These are phyloP conservation scores for Morone chrysops DNA, from an alignment of 2,113 vertebrate genomes.

Conservation along the genomic window DNA sequence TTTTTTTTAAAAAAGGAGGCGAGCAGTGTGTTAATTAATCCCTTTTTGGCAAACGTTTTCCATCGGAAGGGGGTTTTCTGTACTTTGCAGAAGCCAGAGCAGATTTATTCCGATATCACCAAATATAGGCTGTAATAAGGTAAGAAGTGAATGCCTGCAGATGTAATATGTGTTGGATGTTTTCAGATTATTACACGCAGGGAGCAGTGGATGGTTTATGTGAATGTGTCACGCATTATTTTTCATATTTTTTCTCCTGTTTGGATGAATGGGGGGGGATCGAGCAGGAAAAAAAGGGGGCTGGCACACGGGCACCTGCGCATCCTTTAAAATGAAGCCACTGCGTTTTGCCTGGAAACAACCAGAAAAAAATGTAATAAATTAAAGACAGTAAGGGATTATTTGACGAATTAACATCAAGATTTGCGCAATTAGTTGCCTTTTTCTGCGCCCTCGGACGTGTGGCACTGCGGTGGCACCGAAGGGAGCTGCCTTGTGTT, in stretches of 20 bases:
- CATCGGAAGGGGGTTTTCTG: slow-evolving; percentile 65
- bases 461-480: slow-evolving; percentile 24
- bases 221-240: slow-evolving; percentile 42
- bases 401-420: background rate
- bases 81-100: slow-evolving; percentile 70
- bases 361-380: background rate
- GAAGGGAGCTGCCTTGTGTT: slow-evolving; percentile 10
- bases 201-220: background rate
- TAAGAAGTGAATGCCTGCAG: slow-evolving; percentile 72
- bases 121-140: slow-evolving; percentile 71
- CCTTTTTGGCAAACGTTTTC: slow-evolving; percentile 67
- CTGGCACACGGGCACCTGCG: slow-evolving; percentile 70
- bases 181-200: background rate
- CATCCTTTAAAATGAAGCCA: slow-evolving; percentile 57
- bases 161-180: slow-evolving; percentile 27
- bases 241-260: slow-evolving; percentile 34
- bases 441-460: background rate
- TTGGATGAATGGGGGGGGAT: slow-evolving; percentile 54
- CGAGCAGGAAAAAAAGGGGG: slow-evolving; percentile 13
- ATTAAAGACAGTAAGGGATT: background rate
- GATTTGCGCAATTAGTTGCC: slow-evolving; percentile 35
- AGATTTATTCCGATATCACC: slow-evolving; percentile 68
- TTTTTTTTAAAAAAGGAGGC: slow-evolving; percentile 39
- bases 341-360: slow-evolving; percentile 53
- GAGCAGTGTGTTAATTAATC: slow-evolving; percentile 66